phyloP scores from a whole-genome alignment of 2,888 invertebrate species.

The Gortyna flavago region DNA sequence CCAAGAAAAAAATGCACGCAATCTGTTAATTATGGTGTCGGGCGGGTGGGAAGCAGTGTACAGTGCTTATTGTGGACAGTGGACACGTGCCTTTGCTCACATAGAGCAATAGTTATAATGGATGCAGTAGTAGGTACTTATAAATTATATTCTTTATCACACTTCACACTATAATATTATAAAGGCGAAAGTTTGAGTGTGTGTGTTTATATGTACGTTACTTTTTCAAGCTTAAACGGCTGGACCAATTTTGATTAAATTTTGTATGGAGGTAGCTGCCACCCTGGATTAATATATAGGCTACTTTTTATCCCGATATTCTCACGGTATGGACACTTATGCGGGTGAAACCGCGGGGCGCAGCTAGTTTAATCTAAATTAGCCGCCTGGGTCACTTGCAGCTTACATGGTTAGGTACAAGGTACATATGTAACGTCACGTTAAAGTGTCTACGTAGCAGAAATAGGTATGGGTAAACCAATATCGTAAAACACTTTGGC shows the following conservation, averaged over 20 bases:
- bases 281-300: too few relatives aligned
- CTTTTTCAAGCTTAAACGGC: too few relatives aligned
- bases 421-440: constrained; percentile 16
- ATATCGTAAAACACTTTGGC: constrained; percentile 46
- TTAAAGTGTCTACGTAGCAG: constrained; percentile 17
- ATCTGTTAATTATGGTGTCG: constrained; percentile 4
- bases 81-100: background rate
- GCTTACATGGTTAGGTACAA: constrained; percentile 2
- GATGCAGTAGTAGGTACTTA: background rate
- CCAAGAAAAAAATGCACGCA: constrained; percentile 2
- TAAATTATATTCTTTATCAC: constrained; percentile 15
- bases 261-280: too few relatives aligned
- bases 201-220: too few relatives aligned
- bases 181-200: too few relatives aligned
- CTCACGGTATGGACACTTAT: too few relatives aligned
- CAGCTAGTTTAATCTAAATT: constrained; percentile 9
- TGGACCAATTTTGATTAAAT: too few relatives aligned
- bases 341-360: too few relatives aligned
- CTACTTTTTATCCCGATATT: too few relatives aligned
- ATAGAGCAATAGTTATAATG: background rate
- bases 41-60: background rate
- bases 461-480: constrained; percentile 14
- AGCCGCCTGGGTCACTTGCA: constrained; percentile 2
- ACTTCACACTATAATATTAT: too few relatives aligned
- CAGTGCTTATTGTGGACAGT: constrained; percentile 17